These are phyloP conservation scores for Clitarchus hookeri DNA, from an alignment of 2,888 invertebrate species.

Conservation along the genomic window DNA sequence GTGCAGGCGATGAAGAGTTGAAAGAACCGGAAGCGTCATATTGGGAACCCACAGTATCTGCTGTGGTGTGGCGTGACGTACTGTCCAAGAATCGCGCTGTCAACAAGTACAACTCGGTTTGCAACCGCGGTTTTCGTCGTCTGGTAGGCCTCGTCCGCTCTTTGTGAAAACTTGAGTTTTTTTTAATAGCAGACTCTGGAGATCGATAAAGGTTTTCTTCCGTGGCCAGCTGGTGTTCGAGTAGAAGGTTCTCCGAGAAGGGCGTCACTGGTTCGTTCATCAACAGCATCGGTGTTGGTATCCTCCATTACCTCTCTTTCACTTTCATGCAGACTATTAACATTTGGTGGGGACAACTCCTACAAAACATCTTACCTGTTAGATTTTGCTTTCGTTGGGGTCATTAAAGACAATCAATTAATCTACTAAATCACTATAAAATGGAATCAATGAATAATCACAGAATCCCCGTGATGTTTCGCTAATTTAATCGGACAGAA, in stretches of 20 bases:
- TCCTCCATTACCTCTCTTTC: not conserved
- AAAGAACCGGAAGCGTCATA: not conserved
- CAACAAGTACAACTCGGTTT: not conserved
- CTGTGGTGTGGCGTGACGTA: not conserved
- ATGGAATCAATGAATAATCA: not conserved
- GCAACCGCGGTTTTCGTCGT: not conserved
- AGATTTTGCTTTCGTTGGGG: not conserved
- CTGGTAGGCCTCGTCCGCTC: conserved; percentile 3
- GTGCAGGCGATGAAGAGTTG: too few species aligned
- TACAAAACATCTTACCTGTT: not conserved
- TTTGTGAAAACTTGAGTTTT: not conserved
- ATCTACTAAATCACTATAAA: not conserved
- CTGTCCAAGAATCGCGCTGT: not conserved
- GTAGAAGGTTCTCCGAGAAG: not conserved
- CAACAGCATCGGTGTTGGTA: not conserved
- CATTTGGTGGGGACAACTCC: not conserved
- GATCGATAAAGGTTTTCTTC: not conserved
- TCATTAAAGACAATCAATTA: not conserved
- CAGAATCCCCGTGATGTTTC: too few species aligned
- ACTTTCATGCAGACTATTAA: not conserved
- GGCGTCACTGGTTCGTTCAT: not conserved
- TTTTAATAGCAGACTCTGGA: conserved; percentile 2
- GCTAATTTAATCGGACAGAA: too few species aligned
- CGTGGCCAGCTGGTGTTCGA: not conserved
- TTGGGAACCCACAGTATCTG: not conserved